Percentiles rank a stretch among this genome's conserved stretches.
Evolutionary conservation across 2,113 vertebrate species (phyloP).

Genomic region (Toxotes chatareus): DNA sequence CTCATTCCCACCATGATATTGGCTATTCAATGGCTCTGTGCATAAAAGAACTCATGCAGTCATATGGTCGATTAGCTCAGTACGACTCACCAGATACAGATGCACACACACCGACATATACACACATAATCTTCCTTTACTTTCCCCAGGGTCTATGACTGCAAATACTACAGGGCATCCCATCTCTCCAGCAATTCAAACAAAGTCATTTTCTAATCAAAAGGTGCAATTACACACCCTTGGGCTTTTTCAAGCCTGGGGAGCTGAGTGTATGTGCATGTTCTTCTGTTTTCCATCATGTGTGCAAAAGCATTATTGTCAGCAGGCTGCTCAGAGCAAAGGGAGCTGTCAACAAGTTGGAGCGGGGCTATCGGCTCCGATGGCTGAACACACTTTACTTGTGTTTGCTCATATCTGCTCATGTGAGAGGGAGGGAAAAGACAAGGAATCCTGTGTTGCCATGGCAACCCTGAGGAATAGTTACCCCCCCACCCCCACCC

Average conservation of each 20-base stretch:
- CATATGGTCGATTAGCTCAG: slow-evolving; percentile 18
- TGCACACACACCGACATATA: background rate
- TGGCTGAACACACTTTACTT: slow-evolving; percentile 54
- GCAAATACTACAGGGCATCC: background rate
- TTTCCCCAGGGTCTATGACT: background rate
- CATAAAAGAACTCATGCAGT: slow-evolving; percentile 33
- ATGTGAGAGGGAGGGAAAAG: slow-evolving; percentile 58
- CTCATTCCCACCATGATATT: slow-evolving; percentile 5
- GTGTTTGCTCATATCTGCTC: slow-evolving; percentile 72
- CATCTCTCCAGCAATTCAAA: background rate
- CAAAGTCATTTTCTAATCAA: slow-evolving; percentile 35
- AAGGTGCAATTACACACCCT: slow-evolving; percentile 41
- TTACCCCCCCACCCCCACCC: slow-evolving; percentile 9
- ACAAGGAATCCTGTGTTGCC: slow-evolving; percentile 72
- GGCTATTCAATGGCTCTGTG: slow-evolving; percentile 32
- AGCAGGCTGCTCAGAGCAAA: slow-evolving; percentile 40
- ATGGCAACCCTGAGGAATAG: slow-evolving; percentile 79
- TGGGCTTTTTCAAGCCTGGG: background rate
- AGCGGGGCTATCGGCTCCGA: slow-evolving; percentile 44
- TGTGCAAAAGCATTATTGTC: slow-evolving; percentile 50
- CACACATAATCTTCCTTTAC: background rate
- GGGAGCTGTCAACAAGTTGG: slow-evolving; percentile 49
- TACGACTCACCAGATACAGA: background rate
- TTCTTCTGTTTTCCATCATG: slow-evolving; percentile 32
- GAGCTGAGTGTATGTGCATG: slow-evolving; percentile 8